phyloP scores from a whole-genome alignment of 2,113 vertebrate species.

The Callaeas wilsoni region DNA sequence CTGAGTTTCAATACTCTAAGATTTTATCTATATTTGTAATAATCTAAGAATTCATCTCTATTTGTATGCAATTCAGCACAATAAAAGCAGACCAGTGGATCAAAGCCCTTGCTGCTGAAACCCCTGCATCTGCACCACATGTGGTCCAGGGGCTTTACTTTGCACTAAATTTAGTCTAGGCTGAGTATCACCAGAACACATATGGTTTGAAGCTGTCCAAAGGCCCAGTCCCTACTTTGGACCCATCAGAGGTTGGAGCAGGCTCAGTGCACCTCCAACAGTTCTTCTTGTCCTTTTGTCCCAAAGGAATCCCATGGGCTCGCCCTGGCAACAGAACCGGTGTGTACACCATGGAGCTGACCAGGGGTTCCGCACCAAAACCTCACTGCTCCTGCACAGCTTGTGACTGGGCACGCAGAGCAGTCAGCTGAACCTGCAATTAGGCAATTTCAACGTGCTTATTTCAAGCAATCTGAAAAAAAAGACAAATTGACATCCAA shows the following conservation, averaged over 20 bases:
- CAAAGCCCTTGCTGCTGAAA: not conserved
- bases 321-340: not conserved
- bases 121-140: not conserved
- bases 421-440: not conserved
- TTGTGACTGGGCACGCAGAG: not conserved
- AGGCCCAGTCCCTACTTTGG: not conserved
- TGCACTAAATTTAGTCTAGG: not conserved
- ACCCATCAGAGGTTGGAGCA: not conserved
- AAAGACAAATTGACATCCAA: not conserved
- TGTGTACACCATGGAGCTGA: not conserved
- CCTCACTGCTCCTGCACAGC: not conserved
- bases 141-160: not conserved
- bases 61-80: not conserved
- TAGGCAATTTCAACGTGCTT: not conserved
- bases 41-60: not conserved
- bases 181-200: not conserved
- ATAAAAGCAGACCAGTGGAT: not conserved
- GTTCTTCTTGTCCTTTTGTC: not conserved
- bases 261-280: not conserved
- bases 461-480: not conserved
- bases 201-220: not conserved
- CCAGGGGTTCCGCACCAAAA: not conserved
- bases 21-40: not conserved
- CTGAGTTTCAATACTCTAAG: not conserved
- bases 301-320: not conserved